Evolutionary conservation across 2,888 invertebrate species (phyloP).

Genomic region (Eupithecia inturbata): DNA sequence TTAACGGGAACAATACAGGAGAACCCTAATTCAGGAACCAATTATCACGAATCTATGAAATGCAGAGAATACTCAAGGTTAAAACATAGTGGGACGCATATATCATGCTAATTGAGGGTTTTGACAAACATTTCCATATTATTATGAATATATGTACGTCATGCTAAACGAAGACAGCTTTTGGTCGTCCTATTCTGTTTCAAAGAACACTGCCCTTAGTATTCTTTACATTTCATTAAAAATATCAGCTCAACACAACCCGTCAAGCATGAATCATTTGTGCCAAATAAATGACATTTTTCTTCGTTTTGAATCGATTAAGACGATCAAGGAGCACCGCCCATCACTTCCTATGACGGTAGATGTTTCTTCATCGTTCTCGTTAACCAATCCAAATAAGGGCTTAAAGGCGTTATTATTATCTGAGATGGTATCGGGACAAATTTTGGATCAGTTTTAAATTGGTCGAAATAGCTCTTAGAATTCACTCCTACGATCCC

Average conservation of each 20-base stretch:
- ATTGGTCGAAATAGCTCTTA: neutral
- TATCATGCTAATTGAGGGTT: neutral
- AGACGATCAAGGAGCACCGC: neutral
- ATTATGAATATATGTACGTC: neutral
- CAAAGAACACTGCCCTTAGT: neutral
- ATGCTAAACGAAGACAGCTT: neutral
- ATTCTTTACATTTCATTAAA: neutral
- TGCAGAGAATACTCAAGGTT: neutral
- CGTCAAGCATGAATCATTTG: neutral
- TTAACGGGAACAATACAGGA: neutral
- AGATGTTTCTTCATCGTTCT: neutral
- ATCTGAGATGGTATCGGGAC: neutral
- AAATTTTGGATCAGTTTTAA: neutral
- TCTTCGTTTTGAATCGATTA: neutral
- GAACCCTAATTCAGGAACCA: neutral
- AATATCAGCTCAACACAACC: neutral
- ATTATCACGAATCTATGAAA: neutral
- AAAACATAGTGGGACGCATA: neutral
- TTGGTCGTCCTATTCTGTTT: neutral
- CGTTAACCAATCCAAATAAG: slow-evolving; percentile 1
- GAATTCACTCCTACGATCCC: slow-evolving; percentile 1
- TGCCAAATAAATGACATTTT: neutral
- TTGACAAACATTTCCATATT: neutral
- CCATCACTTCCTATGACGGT: neutral
- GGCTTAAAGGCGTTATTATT: neutral